Conservation (phyloP, 2,113 vertebrate species). For the Cryptomyrus ogoouensis region DNA sequence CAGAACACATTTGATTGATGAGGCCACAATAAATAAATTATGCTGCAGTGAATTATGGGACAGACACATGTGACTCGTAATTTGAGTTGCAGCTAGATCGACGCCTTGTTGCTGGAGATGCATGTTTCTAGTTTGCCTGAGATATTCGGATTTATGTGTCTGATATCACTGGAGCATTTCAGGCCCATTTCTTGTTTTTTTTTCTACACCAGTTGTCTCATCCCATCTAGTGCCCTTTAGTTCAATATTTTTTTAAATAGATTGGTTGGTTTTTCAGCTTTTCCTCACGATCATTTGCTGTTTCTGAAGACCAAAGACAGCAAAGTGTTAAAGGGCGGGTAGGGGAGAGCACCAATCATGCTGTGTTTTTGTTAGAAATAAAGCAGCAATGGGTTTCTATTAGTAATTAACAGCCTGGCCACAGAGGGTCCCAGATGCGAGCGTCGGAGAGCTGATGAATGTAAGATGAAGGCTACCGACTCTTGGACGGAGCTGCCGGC, state of each 20-base stretch:
- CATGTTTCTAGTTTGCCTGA: slow-evolving; percentile 17
- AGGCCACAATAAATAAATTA: slow-evolving; percentile 28
- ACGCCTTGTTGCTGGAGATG: not conserved
- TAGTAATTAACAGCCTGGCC: not conserved
- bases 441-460: not conserved
- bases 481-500: not conserved
- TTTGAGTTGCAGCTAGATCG: not conserved
- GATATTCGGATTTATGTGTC: slow-evolving; percentile 23
- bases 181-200: slow-evolving; percentile 18
- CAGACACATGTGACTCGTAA: not conserved
- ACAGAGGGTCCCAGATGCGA: not conserved
- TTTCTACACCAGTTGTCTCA: not conserved
- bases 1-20: slow-evolving; percentile 32
- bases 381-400: not conserved
- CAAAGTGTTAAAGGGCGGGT: not conserved
- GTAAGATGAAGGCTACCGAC: slow-evolving; percentile 12
- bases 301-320: not conserved
- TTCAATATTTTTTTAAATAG: not conserved
- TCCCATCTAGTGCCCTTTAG: not conserved
- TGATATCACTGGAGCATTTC: not conserved
- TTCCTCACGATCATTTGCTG: not conserved
- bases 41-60: slow-evolving; percentile 30
- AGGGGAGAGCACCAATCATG: not conserved
- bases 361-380: not conserved
- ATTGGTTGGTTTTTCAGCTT: not conserved